These are phyloP conservation scores for Philopedon plagiatum DNA, from an alignment of 2,888 invertebrate species.

Conservation along the genomic window DNA sequence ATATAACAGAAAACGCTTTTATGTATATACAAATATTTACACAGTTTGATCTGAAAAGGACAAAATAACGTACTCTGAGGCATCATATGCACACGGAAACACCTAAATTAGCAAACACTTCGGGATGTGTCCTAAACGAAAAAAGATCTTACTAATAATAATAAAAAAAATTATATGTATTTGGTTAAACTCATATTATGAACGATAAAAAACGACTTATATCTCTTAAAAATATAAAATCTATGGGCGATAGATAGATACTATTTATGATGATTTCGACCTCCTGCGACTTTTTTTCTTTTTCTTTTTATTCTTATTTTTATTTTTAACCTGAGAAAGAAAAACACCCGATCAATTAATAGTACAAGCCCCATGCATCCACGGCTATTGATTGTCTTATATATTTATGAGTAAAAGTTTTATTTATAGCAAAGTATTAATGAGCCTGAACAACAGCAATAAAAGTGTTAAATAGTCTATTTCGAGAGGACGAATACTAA, in stretches of 20 bases:
- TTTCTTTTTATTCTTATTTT: constrained; percentile 49
- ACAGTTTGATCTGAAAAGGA: not conserved
- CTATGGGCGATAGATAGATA: not conserved
- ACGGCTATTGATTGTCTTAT: constrained; percentile 10
- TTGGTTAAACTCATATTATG: not conserved
- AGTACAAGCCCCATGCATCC: not conserved
- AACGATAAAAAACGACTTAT: not conserved
- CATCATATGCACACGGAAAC: not conserved
- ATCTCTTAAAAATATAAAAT: not conserved
- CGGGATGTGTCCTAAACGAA: not conserved
- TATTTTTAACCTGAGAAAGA: constrained; percentile 42
- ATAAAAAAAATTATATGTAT: not conserved
- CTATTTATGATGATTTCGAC: constrained; percentile 36
- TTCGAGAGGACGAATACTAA: too few relatives aligned
- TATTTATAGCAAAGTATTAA: too few relatives aligned
- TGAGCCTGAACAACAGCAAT: too few relatives aligned
- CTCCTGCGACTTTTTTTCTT: constrained; percentile 50
- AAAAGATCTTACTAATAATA: not conserved
- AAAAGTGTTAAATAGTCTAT: too few relatives aligned
- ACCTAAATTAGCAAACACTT: not conserved
- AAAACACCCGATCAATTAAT: constrained; percentile 33
- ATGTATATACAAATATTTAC: constrained; percentile 29
- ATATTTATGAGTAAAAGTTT: too few relatives aligned
- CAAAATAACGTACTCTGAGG: not conserved
- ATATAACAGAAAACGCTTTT: constrained; percentile 3